Base-by-base conservation (phyloP, 2,797 vertebrate genomes). In the Coregonus sp. region DNA sequence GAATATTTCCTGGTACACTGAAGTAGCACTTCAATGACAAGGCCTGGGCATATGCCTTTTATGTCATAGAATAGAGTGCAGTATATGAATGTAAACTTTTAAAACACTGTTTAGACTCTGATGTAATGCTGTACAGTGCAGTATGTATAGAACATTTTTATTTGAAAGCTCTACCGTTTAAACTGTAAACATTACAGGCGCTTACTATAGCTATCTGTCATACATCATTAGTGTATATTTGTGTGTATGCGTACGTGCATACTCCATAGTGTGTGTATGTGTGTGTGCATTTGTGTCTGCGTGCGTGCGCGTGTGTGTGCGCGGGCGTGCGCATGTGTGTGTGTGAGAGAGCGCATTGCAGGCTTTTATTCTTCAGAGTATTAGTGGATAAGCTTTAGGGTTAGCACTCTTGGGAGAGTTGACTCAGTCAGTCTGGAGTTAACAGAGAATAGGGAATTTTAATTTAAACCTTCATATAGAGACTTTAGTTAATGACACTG, bases 1-100 rank as follows among this genome's bases (percentile, higher is more conserved):
- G 65, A 66, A 33, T 66, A 14, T 33, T 33, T 66, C 65, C 65
- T 15, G 29, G 65, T 31, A 66, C 14, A 33, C 65, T 66, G 29
- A 33, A 66, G 65, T 66, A 35, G 25, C 29, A 66, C 65, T 31
- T 66, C 7, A 16, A 4, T 65, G 61, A 25, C 14, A 65, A 66
- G 25, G 65, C 29, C 65, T 15, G 9, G 65, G 4, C 29, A 15
- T 66, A 66, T 12, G 65, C 11, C 25, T 66, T 66, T 66, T 33
- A 35, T 2, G 29, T 65, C 20, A 65, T 25, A 12, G 25, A 66
- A 5, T 66, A 15, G 9, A 15, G 65, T 66, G 29, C 65, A 33
- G 65, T 3, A 66, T 66, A 66, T 66, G 20, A 66, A 66, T 15
- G 31, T 66, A 66, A 15, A 66, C 63, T 14, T 66, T 63, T 63